These are phyloP conservation scores for Galbula dea DNA, from an alignment of 2,113 vertebrate genomes.

Conservation along the genomic window DNA sequence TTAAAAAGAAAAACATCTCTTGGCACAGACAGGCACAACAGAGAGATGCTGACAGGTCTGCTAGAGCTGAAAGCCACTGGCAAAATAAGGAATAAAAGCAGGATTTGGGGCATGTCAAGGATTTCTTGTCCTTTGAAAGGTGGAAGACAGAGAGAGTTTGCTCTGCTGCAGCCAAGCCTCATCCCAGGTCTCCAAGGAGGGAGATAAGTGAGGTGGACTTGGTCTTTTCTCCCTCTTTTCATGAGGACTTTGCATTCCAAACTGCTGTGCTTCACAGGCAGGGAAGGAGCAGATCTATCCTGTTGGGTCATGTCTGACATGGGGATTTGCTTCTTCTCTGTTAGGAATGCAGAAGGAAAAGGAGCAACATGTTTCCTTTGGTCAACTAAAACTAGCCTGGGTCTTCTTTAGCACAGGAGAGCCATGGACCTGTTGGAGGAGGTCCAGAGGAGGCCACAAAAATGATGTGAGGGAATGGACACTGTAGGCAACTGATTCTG, in stretches of 20 bases:
- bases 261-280: background rate
- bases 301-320: background rate
- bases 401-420: too few species aligned
- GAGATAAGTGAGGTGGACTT: background rate
- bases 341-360: background rate
- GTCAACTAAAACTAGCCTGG: background rate
- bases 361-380: background rate
- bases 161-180: background rate
- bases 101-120: background rate
- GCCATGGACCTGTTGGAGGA: too few species aligned
- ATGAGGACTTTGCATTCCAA: background rate
- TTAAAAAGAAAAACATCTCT: background rate
- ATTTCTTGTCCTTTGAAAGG: background rate
- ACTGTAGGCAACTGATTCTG: too few species aligned
- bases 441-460: too few species aligned
- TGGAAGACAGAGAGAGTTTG: background rate
- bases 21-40: background rate
- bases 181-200: background rate
- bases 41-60: background rate
- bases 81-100: background rate
- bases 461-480: too few species aligned
- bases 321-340: background rate
- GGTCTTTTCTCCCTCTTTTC: background rate
- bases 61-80: background rate
- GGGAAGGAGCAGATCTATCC: background rate